Conservation (phyloP, 2,888 invertebrate genomes). For the Candidula unifasciata region DNA sequence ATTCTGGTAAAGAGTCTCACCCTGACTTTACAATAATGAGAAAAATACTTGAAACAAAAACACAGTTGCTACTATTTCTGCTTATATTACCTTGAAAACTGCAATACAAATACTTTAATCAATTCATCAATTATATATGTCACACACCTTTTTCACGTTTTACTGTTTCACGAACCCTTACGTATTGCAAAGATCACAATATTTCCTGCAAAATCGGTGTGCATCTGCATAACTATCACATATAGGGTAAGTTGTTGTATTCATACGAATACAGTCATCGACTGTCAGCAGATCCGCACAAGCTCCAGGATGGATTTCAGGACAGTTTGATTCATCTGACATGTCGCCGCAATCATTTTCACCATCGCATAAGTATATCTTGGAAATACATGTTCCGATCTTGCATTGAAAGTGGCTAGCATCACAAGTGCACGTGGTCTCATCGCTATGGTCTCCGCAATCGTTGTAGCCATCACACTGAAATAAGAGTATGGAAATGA, state of each 20-base stretch:
- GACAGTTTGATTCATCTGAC: conserved; percentile 39
- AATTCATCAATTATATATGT: too few species aligned
- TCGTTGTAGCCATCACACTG: conserved; percentile 45
- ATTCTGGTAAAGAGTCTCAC: too few species aligned
- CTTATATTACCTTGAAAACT: too few species aligned
- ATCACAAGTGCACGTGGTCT: conserved; percentile 32
- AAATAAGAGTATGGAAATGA: background rate
- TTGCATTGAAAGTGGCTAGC: conserved; percentile 29
- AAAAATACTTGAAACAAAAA: too few species aligned
- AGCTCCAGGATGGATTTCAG: conserved; percentile 35
- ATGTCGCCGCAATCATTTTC: conserved; percentile 39
- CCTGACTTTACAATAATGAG: too few species aligned
- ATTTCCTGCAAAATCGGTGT: conserved; percentile 46
- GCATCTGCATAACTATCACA: conserved; percentile 36
- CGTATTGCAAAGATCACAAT: conserved; percentile 33
- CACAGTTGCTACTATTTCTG: too few species aligned
- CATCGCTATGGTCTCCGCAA: conserved; percentile 47
- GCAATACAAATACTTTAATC: too few species aligned
- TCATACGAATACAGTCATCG: conserved; percentile 41
- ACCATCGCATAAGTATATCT: conserved; percentile 10
- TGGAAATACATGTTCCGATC: background rate
- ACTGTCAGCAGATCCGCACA: conserved; percentile 26
- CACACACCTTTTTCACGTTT: too few species aligned
- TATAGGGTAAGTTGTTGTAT: conserved; percentile 32
- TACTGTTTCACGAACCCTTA: background rate